Conservation (phyloP, 1,140 invertebrate species). For the Helicoverpa armigera region DNA sequence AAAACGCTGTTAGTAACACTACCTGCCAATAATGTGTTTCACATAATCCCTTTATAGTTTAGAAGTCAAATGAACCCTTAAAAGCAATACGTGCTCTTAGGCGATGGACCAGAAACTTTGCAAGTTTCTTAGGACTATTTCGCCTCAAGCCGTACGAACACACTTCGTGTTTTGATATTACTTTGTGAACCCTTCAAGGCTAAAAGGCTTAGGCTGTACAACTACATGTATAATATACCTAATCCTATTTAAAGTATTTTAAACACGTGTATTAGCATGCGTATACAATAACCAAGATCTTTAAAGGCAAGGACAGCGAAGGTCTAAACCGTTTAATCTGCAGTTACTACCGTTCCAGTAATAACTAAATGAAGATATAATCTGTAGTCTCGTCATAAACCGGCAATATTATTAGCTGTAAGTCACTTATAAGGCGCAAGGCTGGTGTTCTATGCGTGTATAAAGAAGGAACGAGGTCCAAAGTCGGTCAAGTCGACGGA, state of each 20-base stretch:
- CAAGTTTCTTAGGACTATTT: constrained; percentile 14
- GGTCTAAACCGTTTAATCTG: not conserved
- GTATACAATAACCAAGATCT: not conserved
- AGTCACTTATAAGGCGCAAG: constrained; percentile 45
- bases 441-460: constrained; percentile 34
- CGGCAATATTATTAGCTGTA: constrained; percentile 21
- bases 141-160: not conserved
- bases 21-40: not conserved
- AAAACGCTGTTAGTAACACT: constrained; percentile 4
- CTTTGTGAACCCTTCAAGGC: constrained; percentile 1
- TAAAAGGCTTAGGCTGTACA: not conserved
- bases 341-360: constrained; percentile 8
- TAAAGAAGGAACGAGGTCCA: constrained; percentile 54
- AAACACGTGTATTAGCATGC: constrained; percentile 3
- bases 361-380: constrained; percentile 27
- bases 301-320: constrained; percentile 3
- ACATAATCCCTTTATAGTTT: constrained; percentile 10
- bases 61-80: constrained; percentile 13
- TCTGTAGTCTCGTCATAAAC: constrained; percentile 29
- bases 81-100: constrained; percentile 9
- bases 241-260: not conserved
- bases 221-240: not conserved
- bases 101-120: constrained; percentile 17
- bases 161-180: constrained; percentile 17
- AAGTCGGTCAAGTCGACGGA: constrained; percentile 77